phyloP scores from a whole-genome alignment of 2,113 vertebrate species.

The Dipodomys spectabilis region DNA sequence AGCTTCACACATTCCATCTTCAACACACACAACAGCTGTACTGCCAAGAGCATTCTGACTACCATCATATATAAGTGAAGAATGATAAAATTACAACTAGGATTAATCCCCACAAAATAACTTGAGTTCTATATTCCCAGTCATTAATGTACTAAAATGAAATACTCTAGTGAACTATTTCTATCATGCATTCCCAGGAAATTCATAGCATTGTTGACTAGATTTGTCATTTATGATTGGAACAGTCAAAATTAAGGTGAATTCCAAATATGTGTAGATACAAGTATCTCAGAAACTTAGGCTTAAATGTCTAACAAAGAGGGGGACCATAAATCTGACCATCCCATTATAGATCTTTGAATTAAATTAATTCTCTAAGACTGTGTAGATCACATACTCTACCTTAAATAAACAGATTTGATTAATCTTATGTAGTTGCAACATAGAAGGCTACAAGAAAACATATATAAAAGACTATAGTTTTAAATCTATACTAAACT shows the following conservation, averaged over 20 bases:
- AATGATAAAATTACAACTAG: neutral
- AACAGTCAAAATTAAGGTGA: constrained; percentile 46
- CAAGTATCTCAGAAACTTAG: neutral
- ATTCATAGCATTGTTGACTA: neutral
- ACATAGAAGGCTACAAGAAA: neutral
- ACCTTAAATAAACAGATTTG: constrained; percentile 21
- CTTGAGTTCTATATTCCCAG: neutral
- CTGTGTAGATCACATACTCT: neutral
- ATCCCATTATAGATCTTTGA: neutral
- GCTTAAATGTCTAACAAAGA: neutral
- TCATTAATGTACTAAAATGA: neutral
- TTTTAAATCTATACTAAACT: neutral
- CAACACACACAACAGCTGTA: constrained; percentile 39
- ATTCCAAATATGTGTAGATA: neutral
- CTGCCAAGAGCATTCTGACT: neutral
- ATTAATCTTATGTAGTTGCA: neutral
- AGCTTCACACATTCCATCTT: constrained; percentile 23
- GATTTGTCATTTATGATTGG: neutral
- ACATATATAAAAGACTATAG: neutral
- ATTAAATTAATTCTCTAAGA: neutral
- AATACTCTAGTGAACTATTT: neutral
- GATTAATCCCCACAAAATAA: neutral
- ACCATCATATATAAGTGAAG: constrained; percentile 8
- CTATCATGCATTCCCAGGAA: neutral
- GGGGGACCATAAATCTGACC: neutral